Percentiles rank a stretch among this genome's conserved stretches.
Evolutionary conservation across 2,888 invertebrate species (phyloP).

Genomic region (Hirtodrosophila confusa): DNA sequence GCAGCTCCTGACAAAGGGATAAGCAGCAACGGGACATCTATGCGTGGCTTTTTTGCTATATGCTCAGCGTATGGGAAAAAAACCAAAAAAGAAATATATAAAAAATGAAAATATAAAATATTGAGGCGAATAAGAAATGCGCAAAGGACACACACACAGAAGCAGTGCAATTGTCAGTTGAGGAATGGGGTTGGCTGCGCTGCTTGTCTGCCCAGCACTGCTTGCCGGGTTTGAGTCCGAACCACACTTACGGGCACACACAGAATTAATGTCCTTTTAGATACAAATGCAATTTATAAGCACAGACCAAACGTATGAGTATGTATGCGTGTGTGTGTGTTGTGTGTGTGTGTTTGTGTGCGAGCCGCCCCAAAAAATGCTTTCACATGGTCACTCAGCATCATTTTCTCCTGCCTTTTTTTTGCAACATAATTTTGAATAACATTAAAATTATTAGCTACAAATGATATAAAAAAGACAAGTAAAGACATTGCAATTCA

Average conservation of each 20-base stretch:
- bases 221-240: slow-evolving; percentile 28
- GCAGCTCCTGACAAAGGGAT: slow-evolving; percentile 52
- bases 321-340: slow-evolving; percentile 9
- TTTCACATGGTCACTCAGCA: slow-evolving; percentile 55
- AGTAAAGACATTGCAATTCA: background rate
- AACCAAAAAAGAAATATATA: slow-evolving; percentile 11
- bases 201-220: slow-evolving; percentile 33
- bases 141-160: slow-evolving; percentile 48
- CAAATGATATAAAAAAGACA: slow-evolving; percentile 49
- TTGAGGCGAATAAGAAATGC: slow-evolving; percentile 75
- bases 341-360: background rate
- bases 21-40: slow-evolving; percentile 65
- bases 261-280: slow-evolving; percentile 77
- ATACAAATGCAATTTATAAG: slow-evolving; percentile 81
- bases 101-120: slow-evolving; percentile 78
- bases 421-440: slow-evolving; percentile 76
- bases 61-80: background rate
- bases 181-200: slow-evolving; percentile 7
- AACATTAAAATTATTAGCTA: slow-evolving; percentile 82
- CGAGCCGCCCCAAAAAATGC: slow-evolving; percentile 49
- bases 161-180: slow-evolving; percentile 34
- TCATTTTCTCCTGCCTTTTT: slow-evolving; percentile 37
- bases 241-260: slow-evolving; percentile 51
- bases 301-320: slow-evolving; percentile 38
- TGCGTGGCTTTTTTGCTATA: slow-evolving; percentile 60